Evolutionary conservation across 2,113 vertebrate genomes (phyloP).

Genomic region (Silurus asotus): DNA sequence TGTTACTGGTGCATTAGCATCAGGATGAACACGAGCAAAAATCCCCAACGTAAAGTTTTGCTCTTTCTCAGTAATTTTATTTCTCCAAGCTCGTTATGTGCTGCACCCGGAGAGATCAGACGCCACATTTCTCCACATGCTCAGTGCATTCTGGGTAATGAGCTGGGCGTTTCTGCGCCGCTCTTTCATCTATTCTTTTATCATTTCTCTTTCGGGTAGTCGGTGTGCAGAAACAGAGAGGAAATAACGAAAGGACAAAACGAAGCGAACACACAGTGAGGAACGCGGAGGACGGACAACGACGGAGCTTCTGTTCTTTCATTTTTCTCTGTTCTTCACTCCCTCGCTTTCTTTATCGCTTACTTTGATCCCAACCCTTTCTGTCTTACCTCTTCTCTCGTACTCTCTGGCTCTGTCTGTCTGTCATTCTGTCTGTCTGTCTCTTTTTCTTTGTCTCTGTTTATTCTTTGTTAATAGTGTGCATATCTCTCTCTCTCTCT

Average conservation of each 20-base stretch:
- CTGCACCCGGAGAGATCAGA: constrained; percentile 41
- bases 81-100: constrained; percentile 57
- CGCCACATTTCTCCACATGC: constrained; percentile 42
- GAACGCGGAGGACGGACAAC: constrained; percentile 57
- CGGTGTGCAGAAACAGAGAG: constrained; percentile 47
- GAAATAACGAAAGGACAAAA: constrained; percentile 52
- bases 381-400: constrained; percentile 39
- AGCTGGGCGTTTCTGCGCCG: constrained; percentile 40
- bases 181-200: constrained; percentile 26
- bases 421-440: not conserved
- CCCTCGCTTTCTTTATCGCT: constrained; percentile 58
- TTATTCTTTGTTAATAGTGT: constrained; percentile 5
- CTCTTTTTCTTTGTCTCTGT: not conserved
- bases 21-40: not conserved
- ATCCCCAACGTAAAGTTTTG: constrained; percentile 46
- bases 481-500: too few species aligned
- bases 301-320: constrained; percentile 29
- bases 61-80: constrained; percentile 45
- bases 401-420: constrained; percentile 55
- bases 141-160: constrained; percentile 50
- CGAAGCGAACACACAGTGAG: constrained; percentile 42
- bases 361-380: constrained; percentile 66
- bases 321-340: constrained; percentile 39
- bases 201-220: constrained; percentile 33
- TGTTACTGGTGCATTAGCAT: not conserved